Conservation (phyloP, 1,140 invertebrate genomes). For the Caerostris darwini region DNA sequence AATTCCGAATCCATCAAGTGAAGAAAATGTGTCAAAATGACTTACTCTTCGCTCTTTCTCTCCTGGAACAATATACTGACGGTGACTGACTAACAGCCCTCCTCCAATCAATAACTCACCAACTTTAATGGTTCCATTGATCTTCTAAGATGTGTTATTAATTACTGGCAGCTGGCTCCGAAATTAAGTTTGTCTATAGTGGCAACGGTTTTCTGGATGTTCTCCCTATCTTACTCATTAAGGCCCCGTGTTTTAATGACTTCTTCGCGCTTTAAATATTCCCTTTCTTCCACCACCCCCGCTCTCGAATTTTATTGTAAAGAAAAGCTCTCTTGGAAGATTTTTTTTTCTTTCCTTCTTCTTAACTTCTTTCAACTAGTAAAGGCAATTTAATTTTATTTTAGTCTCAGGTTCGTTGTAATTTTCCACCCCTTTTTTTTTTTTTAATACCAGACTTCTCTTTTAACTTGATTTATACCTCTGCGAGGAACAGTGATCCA, state of each 20-base stretch:
- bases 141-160: slow-evolving; percentile 76
- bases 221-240: slow-evolving; percentile 74
- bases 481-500: slow-evolving; percentile 22
- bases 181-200: slow-evolving; percentile 76
- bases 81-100: slow-evolving; percentile 54
- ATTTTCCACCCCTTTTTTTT: slow-evolving; percentile 28
- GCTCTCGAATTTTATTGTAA: slow-evolving; percentile 49
- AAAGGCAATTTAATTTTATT: slow-evolving; percentile 72
- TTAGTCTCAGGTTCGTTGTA: slow-evolving; percentile 48
- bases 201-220: slow-evolving; percentile 62
- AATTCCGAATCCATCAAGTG: slow-evolving; percentile 13
- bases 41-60: slow-evolving; percentile 44
- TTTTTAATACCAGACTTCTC: not conserved
- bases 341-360: slow-evolving; percentile 23
- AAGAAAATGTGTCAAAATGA: slow-evolving; percentile 65
- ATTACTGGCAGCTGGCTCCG: slow-evolving; percentile 72
- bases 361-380: slow-evolving; percentile 43
- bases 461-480: slow-evolving; percentile 66
- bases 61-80: slow-evolving; percentile 18
- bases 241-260: slow-evolving; percentile 74
- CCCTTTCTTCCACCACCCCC: not conserved
- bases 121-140: slow-evolving; percentile 75
- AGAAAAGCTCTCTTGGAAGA: not conserved
- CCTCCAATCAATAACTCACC: slow-evolving; percentile 68
- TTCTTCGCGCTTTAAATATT: slow-evolving; percentile 74